Conservation (phyloP, 2,888 invertebrate species). For the Xestia rhomboidea region DNA sequence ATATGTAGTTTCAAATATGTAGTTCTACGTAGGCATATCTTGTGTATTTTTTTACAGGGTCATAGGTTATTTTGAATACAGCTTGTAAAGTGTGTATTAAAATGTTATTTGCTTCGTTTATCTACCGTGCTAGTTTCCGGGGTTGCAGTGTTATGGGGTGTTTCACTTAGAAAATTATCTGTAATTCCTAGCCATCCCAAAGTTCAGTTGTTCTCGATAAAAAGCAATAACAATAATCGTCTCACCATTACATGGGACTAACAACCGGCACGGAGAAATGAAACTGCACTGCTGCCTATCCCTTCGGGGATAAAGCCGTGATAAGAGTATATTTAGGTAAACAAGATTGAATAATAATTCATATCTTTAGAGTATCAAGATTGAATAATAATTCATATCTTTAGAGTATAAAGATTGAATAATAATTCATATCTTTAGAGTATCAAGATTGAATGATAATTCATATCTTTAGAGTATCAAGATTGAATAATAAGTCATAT, state of each 20-base stretch:
- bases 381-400: no score
- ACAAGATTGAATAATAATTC: no score
- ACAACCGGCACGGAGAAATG: neutral
- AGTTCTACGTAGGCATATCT: neutral
- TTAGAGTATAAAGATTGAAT: no score
- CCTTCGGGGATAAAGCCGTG: neutral
- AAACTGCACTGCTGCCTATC: neutral
- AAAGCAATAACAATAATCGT: neutral
- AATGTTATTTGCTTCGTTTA: neutral
- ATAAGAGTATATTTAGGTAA: neutral
- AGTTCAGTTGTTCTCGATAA: neutral
- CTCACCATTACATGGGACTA: neutral
- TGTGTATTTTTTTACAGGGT: neutral
- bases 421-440: neutral
- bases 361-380: neutral
- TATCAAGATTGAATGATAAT: no score
- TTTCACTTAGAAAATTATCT: neutral
- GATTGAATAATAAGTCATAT: no score
- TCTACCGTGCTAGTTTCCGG: no score
- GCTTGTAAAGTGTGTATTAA: neutral
- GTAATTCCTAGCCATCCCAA: neutral
- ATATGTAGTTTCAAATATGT: neutral
- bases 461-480: neutral
- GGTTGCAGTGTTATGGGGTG: neutral
- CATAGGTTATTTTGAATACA: neutral